Evolutionary conservation across 2,888 invertebrate species (phyloP).

Genomic region (Cryptophagus acutangulus): DNA sequence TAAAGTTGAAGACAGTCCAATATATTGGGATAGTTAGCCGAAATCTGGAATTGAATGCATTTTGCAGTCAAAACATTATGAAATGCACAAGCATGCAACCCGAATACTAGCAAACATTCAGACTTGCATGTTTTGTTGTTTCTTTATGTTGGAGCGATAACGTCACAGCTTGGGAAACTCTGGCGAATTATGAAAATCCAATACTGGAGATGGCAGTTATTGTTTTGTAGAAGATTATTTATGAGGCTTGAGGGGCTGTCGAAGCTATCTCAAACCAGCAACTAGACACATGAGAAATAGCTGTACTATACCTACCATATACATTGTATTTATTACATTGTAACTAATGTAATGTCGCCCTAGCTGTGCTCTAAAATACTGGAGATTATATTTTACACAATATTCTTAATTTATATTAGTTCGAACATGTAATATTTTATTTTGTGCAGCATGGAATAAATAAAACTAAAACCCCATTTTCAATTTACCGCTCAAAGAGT

Average conservation of each 20-base stretch:
- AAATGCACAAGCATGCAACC: conserved; percentile 13
- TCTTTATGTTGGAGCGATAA: conserved; percentile 27
- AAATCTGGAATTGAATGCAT: conserved; percentile 5
- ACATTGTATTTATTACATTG: background rate
- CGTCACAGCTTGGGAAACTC: conserved; percentile 23
- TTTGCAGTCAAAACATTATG: conserved; percentile 10
- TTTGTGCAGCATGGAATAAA: no score
- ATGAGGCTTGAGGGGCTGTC: conserved; percentile 34
- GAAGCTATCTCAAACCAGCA: conserved; percentile 31
- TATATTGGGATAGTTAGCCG: conserved; percentile 8
- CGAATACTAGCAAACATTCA: conserved; percentile 6
- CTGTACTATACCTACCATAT: conserved; percentile 11
- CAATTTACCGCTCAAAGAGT: no score
- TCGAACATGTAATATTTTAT: no score
- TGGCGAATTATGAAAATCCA: conserved; percentile 41
- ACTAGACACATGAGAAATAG: conserved; percentile 25
- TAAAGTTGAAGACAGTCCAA: no score
- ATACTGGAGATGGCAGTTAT: conserved; percentile 40
- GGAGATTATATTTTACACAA: no score
- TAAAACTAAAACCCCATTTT: no score
- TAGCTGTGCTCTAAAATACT: no score
- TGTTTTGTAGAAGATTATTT: conserved; percentile 37
- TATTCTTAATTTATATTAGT: no score
- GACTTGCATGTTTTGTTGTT: conserved; percentile 23
- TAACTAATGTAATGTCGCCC: no score